Evolutionary conservation across 2,797 vertebrate species (phyloP), one percentile per base, ranked within the genome.

Genomic region (Denticeps clupeoides): DNA sequence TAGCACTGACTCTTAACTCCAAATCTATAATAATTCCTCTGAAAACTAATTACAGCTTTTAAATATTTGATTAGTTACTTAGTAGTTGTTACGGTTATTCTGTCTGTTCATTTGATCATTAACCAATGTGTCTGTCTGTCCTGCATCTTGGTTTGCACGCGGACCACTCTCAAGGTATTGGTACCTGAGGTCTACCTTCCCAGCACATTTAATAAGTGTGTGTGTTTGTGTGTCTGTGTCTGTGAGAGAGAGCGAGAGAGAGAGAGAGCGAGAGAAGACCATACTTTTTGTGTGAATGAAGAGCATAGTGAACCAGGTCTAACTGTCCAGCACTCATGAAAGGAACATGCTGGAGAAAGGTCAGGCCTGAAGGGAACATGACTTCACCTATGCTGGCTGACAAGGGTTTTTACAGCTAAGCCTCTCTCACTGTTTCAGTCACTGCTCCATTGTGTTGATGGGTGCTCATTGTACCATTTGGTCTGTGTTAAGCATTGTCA

Each of bases 91-190:
- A 16, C 26, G 31, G 38, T 51, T 23, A 22, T 26, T 25, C 24
- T 41, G 21, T 42, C 23, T 48, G 31, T 45, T 45, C 47, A 40
- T 44, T 29, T 47, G 49, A 47, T 52, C 43, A 45, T 64, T 67
- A 65, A 68, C 52, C 60, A 51, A 25, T 67, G 52, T 61, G 60
- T 72, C 53, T 69, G 64, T 72, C 57, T 72, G 64, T 72, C 64
- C 38, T 55, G 51, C 64, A 62, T 58, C 59, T 56, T 69, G 47
- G 64, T 57, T 56, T 59, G 64, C 58, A 55, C 64, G 23, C 62
- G 62, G 58, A 63, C 62, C 58, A 46, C 53, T 60, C 59, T 59
- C 52, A 69, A 68, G 65, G 65, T 67, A 61, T 53, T 56, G 56
- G 56, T 62, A 62, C 59, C 58, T 52, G 32, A 32, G 40, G 60